A percentile compares a stretch with the other conserved stretches of the same genome.
Conservation (phyloP, 2,113 vertebrate species). For the Gadus macrocephalus region DNA sequence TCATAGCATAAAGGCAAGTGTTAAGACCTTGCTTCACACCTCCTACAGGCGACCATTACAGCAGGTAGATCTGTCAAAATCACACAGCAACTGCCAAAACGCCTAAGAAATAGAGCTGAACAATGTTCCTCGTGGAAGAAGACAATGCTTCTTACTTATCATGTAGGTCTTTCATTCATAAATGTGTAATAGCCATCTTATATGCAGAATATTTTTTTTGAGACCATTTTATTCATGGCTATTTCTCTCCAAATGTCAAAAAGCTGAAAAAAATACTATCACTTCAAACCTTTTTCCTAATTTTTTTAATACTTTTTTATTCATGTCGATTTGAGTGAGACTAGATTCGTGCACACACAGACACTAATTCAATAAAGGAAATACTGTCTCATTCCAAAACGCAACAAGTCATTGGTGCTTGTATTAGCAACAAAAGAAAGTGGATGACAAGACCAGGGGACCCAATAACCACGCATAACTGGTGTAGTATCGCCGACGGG, state of each 20-base stretch:
- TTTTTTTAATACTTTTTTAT: neutral
- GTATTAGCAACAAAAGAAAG: conserved; percentile 34
- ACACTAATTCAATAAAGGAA: neutral
- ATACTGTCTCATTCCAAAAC: neutral
- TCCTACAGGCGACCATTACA: conserved; percentile 65
- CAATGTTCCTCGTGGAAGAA: conserved; percentile 36
- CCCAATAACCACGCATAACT: conserved; percentile 6
- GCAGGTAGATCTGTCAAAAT: conserved; percentile 67
- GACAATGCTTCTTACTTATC: conserved; percentile 29
- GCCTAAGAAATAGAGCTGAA: conserved; percentile 43
- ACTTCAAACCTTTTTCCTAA: too few species aligned
- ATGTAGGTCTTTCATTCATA: too few species aligned
- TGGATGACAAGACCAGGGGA: conserved; percentile 35
- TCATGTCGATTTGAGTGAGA: neutral
- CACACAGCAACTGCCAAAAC: conserved; percentile 58
- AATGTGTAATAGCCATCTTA: too few species aligned
- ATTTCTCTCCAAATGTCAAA: too few species aligned
- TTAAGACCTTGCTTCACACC: conserved; percentile 69
- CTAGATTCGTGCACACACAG: too few species aligned
- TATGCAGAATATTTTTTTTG: too few species aligned
- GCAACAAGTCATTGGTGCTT: conserved; percentile 19
- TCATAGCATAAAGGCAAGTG: conserved; percentile 63
- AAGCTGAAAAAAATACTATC: too few species aligned
- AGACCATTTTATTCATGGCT: too few species aligned
- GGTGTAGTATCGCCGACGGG: too few species aligned